Percentiles rank a stretch among this genome's conserved stretches.
Conservation (phyloP, 2,113 vertebrate genomes). For the Thalassarche chlororhynchos region DNA sequence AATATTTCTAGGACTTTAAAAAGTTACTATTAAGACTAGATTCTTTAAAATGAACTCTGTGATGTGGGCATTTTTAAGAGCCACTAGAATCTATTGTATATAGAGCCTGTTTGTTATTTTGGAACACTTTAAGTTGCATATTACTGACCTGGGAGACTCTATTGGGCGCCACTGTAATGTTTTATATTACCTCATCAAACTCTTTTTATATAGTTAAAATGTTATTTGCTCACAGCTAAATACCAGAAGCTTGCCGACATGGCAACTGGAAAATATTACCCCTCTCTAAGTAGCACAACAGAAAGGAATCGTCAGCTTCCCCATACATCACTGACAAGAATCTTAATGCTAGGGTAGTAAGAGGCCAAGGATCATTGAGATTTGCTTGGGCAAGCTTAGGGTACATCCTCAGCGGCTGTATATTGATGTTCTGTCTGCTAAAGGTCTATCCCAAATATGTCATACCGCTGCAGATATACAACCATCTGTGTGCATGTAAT, state of each 20-base stretch:
- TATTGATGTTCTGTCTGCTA: background rate
- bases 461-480: background rate
- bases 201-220: slow-evolving; percentile 45
- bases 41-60: background rate
- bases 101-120: slow-evolving; percentile 56
- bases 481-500: rapidly evolving
- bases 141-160: slow-evolving; percentile 49
- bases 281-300: background rate
- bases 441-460: background rate
- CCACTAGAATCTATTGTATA: background rate
- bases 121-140: slow-evolving; percentile 7
- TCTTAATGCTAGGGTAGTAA: background rate
- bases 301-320: background rate
- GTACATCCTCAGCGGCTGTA: background rate
- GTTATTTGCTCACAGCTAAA: slow-evolving; percentile 61
- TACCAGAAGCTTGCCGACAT: slow-evolving; percentile 7
- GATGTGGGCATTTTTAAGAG: background rate
- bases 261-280: slow-evolving; percentile 49
- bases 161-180: slow-evolving; percentile 16
- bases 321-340: background rate
- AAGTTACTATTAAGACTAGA: background rate
- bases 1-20: background rate
- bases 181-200: slow-evolving; percentile 69
- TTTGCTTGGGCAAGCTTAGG: background rate
- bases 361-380: background rate